phyloP scores from a whole-genome alignment of 2,888 invertebrate genomes.

The Cancer borealis region DNA sequence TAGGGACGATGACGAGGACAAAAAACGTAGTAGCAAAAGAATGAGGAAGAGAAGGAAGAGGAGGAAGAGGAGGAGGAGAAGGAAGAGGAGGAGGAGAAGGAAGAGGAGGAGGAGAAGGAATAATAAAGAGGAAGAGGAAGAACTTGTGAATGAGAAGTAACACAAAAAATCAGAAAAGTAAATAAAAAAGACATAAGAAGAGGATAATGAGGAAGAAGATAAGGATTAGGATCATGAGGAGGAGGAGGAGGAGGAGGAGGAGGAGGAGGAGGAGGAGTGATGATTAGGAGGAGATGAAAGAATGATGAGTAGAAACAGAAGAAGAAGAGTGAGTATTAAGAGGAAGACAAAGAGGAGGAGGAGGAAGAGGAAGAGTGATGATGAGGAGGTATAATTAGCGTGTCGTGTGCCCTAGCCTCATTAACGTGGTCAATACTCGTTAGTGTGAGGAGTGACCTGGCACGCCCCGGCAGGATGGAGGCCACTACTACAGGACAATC shows the following conservation, averaged over 20 bases:
- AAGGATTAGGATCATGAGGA: background rate
- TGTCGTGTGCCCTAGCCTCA: slow-evolving; percentile 52
- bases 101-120: background rate
- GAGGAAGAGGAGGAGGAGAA: background rate
- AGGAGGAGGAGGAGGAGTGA: background rate
- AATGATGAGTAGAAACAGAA: background rate
- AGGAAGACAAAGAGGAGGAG: background rate
- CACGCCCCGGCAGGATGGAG: slow-evolving; percentile 30
- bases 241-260: background rate
- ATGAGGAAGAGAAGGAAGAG: background rate
- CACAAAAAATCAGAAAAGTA: background rate
- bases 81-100: background rate
- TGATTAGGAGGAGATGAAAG: background rate
- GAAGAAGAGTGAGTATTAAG: background rate
- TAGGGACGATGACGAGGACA: background rate
- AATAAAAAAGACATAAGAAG: background rate
- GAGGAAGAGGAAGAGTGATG: background rate
- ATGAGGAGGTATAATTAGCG: slow-evolving; percentile 42
- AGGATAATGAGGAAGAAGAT: background rate
- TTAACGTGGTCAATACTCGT: slow-evolving; percentile 55
- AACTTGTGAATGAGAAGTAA: background rate
- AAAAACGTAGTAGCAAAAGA: background rate
- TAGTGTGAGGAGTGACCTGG: slow-evolving; percentile 45
- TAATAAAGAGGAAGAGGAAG: background rate
- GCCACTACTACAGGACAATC: background rate